phyloP scores from a whole-genome alignment of 2,888 invertebrate species.

The Conus canariensis region DNA sequence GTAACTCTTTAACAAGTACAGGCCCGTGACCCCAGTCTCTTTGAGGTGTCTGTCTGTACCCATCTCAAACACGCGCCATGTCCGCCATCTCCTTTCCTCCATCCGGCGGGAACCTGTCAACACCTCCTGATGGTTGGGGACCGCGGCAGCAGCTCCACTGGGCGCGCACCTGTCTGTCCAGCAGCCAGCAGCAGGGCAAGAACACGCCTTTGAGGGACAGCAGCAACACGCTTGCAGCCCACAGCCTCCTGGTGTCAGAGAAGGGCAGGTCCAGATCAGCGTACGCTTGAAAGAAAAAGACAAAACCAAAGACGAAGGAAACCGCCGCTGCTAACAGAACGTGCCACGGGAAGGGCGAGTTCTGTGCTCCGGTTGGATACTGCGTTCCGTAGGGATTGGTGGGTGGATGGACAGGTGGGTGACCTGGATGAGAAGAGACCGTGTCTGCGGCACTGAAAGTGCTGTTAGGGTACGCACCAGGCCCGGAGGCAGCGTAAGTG shows the following conservation, averaged over 20 bases:
- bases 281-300: background rate
- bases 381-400: background rate
- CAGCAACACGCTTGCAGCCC: background rate
- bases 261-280: background rate
- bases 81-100: background rate
- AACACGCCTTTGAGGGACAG: background rate
- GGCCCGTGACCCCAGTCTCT: no score
- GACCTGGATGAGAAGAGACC: background rate
- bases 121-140: background rate
- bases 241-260: background rate
- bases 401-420: background rate
- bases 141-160: background rate
- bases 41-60: background rate
- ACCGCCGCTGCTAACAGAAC: background rate
- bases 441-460: background rate
- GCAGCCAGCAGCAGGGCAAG: conserved; percentile 6
- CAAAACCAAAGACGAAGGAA: background rate
- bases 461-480: no score
- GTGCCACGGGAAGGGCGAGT: background rate
- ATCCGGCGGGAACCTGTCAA: background rate
- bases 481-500: background rate
- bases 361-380: no score
- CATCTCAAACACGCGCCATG: background rate
- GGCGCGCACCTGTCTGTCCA: background rate
- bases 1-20: no score